Evolutionary conservation across 2,888 invertebrate genomes (phyloP).

Genomic region (Coelopa pilipes): DNA sequence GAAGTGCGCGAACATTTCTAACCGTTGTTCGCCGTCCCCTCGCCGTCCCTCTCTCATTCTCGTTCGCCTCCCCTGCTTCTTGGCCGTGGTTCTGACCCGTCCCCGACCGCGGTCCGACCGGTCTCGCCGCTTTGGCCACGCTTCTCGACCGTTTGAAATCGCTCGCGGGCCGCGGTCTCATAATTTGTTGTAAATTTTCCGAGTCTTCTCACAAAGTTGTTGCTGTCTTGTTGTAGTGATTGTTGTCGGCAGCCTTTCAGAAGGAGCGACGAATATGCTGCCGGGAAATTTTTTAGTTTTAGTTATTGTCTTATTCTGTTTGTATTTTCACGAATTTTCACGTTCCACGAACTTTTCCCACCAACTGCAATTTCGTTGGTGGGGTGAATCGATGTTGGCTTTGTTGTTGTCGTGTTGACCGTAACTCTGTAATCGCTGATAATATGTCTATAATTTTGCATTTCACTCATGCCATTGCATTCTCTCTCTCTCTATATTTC

Average conservation of each 20-base stretch:
- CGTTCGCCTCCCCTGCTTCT: neutral
- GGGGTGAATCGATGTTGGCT: too few relatives aligned
- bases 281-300: too few relatives aligned
- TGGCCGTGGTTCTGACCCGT: neutral
- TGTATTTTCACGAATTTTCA: too few relatives aligned
- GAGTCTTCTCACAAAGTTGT: slow-evolving; percentile 20
- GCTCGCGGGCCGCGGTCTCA: neutral
- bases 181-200: neutral
- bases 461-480: neutral
- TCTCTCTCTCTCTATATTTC: slow-evolving; percentile 29
- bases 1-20: too few relatives aligned
- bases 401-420: slow-evolving; percentile 3
- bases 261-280: neutral
- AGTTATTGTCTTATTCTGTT: too few relatives aligned
- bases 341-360: neutral
- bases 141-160: slow-evolving; percentile 19
- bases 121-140: too few relatives aligned
- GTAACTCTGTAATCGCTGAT: neutral
- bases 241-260: too few relatives aligned
- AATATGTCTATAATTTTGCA: slow-evolving; percentile 11
- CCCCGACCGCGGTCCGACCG: too few relatives aligned
- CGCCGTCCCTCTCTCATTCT: neutral
- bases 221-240: neutral
- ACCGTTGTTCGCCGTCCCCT: neutral
- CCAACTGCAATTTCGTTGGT: neutral